Conservation (phyloP, 2,797 vertebrate genomes). For the Megalops cyprinoides region DNA sequence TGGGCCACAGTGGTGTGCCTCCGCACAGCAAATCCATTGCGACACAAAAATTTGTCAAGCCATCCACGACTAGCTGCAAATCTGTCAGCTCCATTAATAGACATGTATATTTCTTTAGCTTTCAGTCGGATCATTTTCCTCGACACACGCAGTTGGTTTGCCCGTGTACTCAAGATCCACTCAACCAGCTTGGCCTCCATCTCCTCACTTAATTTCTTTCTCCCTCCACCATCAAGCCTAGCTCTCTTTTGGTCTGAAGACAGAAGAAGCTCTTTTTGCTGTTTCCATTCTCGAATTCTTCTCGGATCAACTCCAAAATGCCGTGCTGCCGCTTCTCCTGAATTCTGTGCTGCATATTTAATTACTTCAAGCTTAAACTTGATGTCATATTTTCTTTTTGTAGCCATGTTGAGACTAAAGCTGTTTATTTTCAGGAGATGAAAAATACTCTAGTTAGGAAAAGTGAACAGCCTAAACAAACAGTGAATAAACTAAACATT, state of each 20-base stretch:
- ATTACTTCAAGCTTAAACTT: not conserved
- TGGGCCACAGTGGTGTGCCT: not conserved
- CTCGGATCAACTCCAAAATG: not conserved
- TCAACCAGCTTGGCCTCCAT: not conserved
- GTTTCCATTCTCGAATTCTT: no score
- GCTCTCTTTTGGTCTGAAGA: no score
- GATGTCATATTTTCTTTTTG: not conserved
- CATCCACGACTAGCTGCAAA: not conserved
- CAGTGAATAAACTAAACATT: no score
- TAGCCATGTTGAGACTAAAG: no score
- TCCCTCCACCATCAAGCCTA: no score
- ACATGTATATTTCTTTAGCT: not conserved
- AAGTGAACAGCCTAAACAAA: no score
- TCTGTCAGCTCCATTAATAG: not conserved
- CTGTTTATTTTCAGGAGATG: no score
- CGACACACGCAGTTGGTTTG: not conserved
- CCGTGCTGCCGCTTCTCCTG: not conserved
- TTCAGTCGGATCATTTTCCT: not conserved
- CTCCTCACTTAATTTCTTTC: not conserved
- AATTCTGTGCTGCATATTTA: slow-evolving; percentile 12
- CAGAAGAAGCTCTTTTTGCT: no score
- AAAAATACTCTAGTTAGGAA: no score
- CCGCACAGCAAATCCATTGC: not conserved
- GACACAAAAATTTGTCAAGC: not conserved
- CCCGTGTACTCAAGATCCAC: no score